Conservation (phyloP, 1,140 invertebrate species). For the Drosophila quadrilineata region DNA sequence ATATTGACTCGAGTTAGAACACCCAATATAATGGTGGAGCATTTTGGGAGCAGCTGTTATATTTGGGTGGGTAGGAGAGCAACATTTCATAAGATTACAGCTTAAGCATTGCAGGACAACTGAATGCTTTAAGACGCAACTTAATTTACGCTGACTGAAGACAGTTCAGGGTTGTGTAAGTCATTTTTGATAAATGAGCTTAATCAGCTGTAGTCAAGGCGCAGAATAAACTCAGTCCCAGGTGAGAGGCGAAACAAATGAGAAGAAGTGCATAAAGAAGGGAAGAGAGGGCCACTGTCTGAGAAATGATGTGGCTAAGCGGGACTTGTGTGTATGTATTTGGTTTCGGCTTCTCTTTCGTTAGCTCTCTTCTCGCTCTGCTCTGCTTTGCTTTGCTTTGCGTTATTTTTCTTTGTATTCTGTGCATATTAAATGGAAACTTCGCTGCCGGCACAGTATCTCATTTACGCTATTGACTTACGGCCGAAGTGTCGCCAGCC, state of each 20-base stretch:
- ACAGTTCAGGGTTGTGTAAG: constrained; percentile 6
- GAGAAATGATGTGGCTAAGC: constrained; percentile 37
- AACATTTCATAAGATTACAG: not conserved
- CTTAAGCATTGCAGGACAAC: no score
- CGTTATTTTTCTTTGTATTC: no score
- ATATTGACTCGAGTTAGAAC: constrained; percentile 44
- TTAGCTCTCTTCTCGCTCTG: no score
- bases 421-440: constrained; percentile 15
- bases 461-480: constrained; percentile 9
- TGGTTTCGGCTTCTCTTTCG: not conserved
- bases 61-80: not conserved
- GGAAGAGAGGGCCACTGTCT: not conserved
- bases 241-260: not conserved
- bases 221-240: not conserved
- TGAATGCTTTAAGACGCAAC: constrained; percentile 21
- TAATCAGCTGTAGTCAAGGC: constrained; percentile 61
- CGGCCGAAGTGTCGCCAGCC: not conserved
- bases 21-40: constrained; percentile 2
- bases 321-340: constrained; percentile 11
- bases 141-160: constrained; percentile 1
- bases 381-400: no score
- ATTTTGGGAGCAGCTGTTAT: not conserved
- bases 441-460: not conserved
- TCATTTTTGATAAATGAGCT: constrained; percentile 55
- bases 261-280: not conserved